These are phyloP conservation scores for Elgonia sp. DNA, from an alignment of 2,888 invertebrate genomes.

Conservation along the genomic window DNA sequence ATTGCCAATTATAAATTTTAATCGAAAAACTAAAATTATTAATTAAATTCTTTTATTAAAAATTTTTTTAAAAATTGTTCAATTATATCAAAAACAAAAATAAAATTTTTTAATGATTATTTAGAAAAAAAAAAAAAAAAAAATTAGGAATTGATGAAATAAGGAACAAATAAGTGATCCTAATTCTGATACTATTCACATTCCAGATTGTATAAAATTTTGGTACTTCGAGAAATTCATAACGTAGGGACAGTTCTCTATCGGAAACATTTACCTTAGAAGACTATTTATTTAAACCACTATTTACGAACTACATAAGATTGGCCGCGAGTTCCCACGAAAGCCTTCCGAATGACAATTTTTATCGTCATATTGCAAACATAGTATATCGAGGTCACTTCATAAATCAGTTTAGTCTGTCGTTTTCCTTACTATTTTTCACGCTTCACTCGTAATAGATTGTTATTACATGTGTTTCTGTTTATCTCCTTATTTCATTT, in stretches of 20 bases:
- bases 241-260: not conserved
- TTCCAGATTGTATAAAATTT: too few relatives aligned
- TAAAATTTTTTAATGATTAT: too few relatives aligned
- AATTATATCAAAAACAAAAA: too few relatives aligned
- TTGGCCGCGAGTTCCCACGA: constrained; percentile 48
- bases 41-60: too few relatives aligned
- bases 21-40: too few relatives aligned
- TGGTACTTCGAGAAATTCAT: too few relatives aligned
- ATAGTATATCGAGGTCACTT: constrained; percentile 68
- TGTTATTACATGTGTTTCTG: constrained; percentile 59
- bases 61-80: too few relatives aligned
- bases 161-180: too few relatives aligned
- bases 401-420: constrained; percentile 71
- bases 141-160: too few relatives aligned
- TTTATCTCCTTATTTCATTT: constrained; percentile 67
- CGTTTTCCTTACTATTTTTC: constrained; percentile 61
- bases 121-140: too few relatives aligned
- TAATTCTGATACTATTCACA: too few relatives aligned
- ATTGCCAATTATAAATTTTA: too few relatives aligned
- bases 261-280: constrained; percentile 12
- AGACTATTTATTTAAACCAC: constrained; percentile 59
- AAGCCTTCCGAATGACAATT: constrained; percentile 56
- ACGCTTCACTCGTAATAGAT: constrained; percentile 65
- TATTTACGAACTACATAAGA: constrained; percentile 54
- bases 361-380: constrained; percentile 62